Evolutionary conservation across 1,140 invertebrate genomes (phyloP).

Genomic region (Phymastichus coffea): DNA sequence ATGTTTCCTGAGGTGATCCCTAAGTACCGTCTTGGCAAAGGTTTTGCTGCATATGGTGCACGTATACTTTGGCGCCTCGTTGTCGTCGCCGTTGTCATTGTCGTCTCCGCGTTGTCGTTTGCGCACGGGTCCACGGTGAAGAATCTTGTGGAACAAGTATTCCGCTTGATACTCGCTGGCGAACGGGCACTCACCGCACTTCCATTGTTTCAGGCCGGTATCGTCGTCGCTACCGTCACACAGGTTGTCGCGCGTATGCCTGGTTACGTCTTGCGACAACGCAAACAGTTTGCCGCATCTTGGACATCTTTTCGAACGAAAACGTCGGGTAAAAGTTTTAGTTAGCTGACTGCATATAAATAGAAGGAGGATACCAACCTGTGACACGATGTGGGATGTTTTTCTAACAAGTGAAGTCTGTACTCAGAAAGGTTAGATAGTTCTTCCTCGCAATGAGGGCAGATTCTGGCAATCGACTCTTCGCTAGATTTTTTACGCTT

Average conservation of each 20-base stretch:
- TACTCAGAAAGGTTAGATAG: constrained; percentile 60
- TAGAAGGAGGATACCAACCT: no score
- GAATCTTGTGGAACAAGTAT: constrained; percentile 65
- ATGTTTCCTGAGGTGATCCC: constrained; percentile 70
- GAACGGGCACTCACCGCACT: constrained; percentile 55
- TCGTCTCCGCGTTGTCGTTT: constrained; percentile 39
- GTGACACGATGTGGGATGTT: constrained; percentile 62
- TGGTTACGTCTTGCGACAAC: constrained; percentile 70
- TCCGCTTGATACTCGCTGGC: constrained; percentile 58
- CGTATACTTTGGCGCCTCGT: constrained; percentile 56
- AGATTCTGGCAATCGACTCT: constrained; percentile 50
- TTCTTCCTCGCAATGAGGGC: constrained; percentile 61
- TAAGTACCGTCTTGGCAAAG: constrained; percentile 68
- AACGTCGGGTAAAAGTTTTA: neutral
- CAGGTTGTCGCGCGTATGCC: constrained; percentile 57
- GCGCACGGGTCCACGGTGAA: constrained; percentile 58
- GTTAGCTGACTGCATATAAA: no score
- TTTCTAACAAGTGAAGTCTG: constrained; percentile 65
- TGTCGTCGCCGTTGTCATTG: constrained; percentile 33
- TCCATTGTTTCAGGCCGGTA: constrained; percentile 32
- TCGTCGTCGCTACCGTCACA: neutral
- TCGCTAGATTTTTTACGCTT: constrained; percentile 45
- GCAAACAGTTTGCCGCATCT: constrained; percentile 69
- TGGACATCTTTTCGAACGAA: constrained; percentile 57
- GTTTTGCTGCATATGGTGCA: constrained; percentile 70